These are phyloP conservation scores for Amiota mariae DNA, from an alignment of 2,888 invertebrate species.

Conservation along the genomic window DNA sequence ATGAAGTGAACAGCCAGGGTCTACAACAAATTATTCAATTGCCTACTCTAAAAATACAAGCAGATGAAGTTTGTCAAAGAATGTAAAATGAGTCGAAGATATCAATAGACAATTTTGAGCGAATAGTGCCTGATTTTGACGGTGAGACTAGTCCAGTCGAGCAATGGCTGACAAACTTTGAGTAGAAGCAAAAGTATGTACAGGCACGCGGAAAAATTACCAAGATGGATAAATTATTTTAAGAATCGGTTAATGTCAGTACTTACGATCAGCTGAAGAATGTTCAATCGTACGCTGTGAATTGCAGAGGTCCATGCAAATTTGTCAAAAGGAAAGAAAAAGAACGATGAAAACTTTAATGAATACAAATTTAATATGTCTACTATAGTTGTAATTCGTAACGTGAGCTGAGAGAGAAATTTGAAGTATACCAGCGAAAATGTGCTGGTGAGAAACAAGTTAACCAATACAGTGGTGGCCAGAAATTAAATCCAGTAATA, in stretches of 20 bases:
- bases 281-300: slow-evolving; percentile 31
- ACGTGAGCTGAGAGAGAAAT: slow-evolving; percentile 25
- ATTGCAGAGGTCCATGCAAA: too few relatives aligned
- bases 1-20: too few relatives aligned
- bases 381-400: slow-evolving; percentile 39
- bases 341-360: too few relatives aligned
- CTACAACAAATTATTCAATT: too few relatives aligned
- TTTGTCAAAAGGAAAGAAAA: too few relatives aligned
- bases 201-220: slow-evolving; percentile 42
- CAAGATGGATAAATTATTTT: slow-evolving; percentile 39
- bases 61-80: too few relatives aligned
- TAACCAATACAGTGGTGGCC: not conserved
- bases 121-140: not conserved
- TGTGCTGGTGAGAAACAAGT: not conserved
- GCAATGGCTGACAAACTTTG: too few relatives aligned
- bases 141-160: not conserved
- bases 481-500: too few relatives aligned
- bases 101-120: not conserved
- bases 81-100: too few relatives aligned
- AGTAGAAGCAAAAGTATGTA: slow-evolving; percentile 42
- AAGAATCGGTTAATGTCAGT: slow-evolving; percentile 36
- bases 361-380: slow-evolving; percentile 18
- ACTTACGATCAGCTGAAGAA: slow-evolving; percentile 27
- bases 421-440: slow-evolving; percentile 41
- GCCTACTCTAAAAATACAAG: too few relatives aligned